Percentiles rank a stretch among this genome's conserved stretches.
phyloP scores from a whole-genome alignment of 2,888 invertebrate genomes.

The Pterobdella sp. region DNA sequence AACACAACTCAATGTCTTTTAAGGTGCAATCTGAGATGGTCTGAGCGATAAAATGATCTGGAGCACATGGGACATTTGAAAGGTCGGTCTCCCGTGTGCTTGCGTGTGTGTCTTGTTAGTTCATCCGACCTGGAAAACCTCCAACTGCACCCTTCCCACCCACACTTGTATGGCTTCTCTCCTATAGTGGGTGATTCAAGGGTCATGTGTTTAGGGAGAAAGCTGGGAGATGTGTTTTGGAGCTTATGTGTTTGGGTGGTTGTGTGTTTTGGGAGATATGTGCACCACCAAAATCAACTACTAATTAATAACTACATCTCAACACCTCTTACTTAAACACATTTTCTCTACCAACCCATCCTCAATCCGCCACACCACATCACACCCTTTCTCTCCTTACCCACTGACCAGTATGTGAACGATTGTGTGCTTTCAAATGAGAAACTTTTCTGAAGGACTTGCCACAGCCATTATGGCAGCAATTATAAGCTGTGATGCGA shows the following conservation, averaged over 20 bases:
- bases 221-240: too few species aligned
- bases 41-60: constrained; percentile 21
- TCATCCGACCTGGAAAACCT: constrained; percentile 24
- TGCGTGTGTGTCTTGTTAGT: constrained; percentile 24
- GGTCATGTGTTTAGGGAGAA: too few species aligned
- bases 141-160: constrained; percentile 27
- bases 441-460: constrained; percentile 22
- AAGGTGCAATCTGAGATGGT: constrained; percentile 22
- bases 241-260: too few species aligned
- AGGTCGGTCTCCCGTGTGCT: constrained; percentile 26
- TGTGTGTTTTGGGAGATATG: too few species aligned
- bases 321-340: too few species aligned
- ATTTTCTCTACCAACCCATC: too few species aligned
- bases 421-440: constrained; percentile 25
- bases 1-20: constrained; percentile 26
- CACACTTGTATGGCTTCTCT: constrained; percentile 25
- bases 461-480: constrained; percentile 18
- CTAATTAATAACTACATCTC: too few species aligned
- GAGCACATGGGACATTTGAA: constrained; percentile 24
- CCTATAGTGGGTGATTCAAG: not conserved
- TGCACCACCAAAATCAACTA: too few species aligned
- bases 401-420: constrained; percentile 28
- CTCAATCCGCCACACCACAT: too few species aligned
- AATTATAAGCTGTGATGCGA: not conserved
- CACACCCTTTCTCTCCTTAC: too few species aligned